Base-by-base conservation (phyloP, 2,797 vertebrate genomes). In the Enteromius paludinosus region DNA sequence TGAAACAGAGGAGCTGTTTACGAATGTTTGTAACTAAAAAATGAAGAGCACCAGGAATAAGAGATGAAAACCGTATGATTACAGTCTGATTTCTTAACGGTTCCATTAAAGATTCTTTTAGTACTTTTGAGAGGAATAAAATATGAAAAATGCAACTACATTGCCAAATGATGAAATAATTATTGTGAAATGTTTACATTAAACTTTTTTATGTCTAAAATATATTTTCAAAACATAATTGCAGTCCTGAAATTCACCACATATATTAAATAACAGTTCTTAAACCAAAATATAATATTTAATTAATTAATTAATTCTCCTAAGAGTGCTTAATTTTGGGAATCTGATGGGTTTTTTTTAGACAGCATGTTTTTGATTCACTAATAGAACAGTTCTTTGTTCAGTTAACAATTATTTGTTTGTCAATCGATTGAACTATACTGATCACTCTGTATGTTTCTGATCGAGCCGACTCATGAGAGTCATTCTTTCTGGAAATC, bases 1-100 rank as follows among this genome's bases (percentile, higher is more conserved):
- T 76, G 64, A 59, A 75, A 56, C 47, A 59, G 18, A 73, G n/a
- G 47, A 56, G 52, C 7, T 56, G 20, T 35, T 17, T 74, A 30
- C 7, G 23, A 25, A 14, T 11, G 5, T 35, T 73, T 38, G 25
- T 30, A 30, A n/a, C 35, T 15, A 12, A 23, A 56, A 75, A 61
- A 61, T 8, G 0, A 49, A 49, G 28, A 49, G 25, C 25, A 30
- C 15, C 9, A 30, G 15, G 25, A 71, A 56, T 56, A 35, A 54
- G 25, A 5, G 54, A 59, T 12, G n/a, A 59, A 59, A 74, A 23
- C 17, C 41, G 12, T 14, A 20, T 49, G 0, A 71, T 49, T 49
- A 10, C 2, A 54, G 52, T 75, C n/a, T 38, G 30, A 56, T 35
- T 66, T 66, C 64, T 9, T 33, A 56, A 56, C 9, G 14, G 14